Percentiles rank a stretch among this genome's conserved stretches.
Conservation (phyloP, 2,888 invertebrate species). For the Ptychoptera albimana region DNA sequence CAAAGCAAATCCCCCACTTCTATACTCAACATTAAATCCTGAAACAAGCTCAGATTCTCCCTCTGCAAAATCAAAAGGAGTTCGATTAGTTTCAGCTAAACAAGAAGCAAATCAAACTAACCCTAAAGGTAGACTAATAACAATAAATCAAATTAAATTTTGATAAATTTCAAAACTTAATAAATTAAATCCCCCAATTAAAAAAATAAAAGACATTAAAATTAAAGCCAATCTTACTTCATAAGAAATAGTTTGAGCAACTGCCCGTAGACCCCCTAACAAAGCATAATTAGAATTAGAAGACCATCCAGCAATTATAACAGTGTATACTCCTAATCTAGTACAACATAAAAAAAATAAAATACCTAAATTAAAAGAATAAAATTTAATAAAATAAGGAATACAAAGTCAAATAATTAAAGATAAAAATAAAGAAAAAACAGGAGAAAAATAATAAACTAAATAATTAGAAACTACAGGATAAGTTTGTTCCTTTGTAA, state of each 20-base stretch:
- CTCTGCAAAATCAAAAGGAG: constrained; percentile 58
- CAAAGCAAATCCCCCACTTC: constrained; percentile 46
- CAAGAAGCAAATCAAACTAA: constrained; percentile 37
- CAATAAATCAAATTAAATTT: not conserved
- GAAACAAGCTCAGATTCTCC: constrained; percentile 58
- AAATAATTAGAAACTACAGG: constrained; percentile 41
- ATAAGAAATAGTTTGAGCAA: constrained; percentile 63
- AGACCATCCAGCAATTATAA: constrained; percentile 47
- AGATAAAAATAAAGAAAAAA: constrained; percentile 41
- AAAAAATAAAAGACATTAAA: constrained; percentile 40
- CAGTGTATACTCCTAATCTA: constrained; percentile 44
- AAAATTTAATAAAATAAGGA: constrained; percentile 37
- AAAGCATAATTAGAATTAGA: constrained; percentile 59
- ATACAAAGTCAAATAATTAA: constrained; percentile 41
- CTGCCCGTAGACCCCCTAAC: constrained; percentile 47
- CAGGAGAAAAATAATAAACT: constrained; percentile 42
- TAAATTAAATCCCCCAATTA: constrained; percentile 37
- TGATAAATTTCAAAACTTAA: constrained; percentile 31
- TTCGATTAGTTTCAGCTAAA: constrained; percentile 47
- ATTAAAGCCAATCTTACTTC: constrained; percentile 53
- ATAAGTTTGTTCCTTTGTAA: constrained; percentile 45
- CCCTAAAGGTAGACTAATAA: not conserved
- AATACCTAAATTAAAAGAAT: constrained; percentile 40
- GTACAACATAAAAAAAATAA: constrained; percentile 49
- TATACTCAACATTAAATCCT: constrained; percentile 59